Evolutionary conservation across 1,140 invertebrate species (phyloP), one percentile per base, ranked within the genome.

Genomic region (Scaptomyza hsui): DNA sequence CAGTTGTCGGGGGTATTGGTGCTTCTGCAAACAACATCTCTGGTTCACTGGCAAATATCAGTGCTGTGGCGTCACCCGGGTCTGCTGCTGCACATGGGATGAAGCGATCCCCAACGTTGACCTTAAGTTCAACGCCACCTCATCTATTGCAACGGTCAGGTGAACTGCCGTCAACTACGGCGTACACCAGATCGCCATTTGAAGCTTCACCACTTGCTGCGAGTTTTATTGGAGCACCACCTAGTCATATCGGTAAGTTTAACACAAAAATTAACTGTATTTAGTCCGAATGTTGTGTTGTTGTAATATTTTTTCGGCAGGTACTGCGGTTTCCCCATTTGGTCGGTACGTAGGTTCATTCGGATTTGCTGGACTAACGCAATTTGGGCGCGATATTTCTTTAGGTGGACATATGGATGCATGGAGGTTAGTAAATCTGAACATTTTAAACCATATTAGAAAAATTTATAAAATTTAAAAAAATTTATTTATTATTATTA

Each of bases 241-340:
- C 93, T 69, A 93, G 93, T 76, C 94, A 95, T 93, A 92, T 95
- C 91, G 94, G 94, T 94, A 92, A 82, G 80, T 60, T 35, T 72
- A 4, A 24, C 55, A 35, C 24, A 6, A 24, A n/a, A 21, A 37
- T 10, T 1, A 19, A 6, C 19, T 1, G 3, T 42, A 13, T 51
- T 26, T 35, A 32, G 39, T 24, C 6, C 0, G n/a, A 9, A 41
- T 5, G n/a, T n/a, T 15, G 26, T 29, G 26, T 21, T 39, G 19
- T 29, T 32, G 13, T 1, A n/a, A 12, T 10, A 26, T 44, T 42
- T 18, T 16, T 63, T 29, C 3, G 56, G 1, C 39, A 91, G 89
- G 89, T 24, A 89, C 89, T 39, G 77, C 95, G 63, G 94, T 96
- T 81, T 95, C 95, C 15, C 95, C 95, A 37, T 97, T 96, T 91